Evolutionary conservation across 2,888 invertebrate genomes (phyloP), one percentile per base, ranked within the genome.

Genomic region (Branchipolynoe longqiensis): DNA sequence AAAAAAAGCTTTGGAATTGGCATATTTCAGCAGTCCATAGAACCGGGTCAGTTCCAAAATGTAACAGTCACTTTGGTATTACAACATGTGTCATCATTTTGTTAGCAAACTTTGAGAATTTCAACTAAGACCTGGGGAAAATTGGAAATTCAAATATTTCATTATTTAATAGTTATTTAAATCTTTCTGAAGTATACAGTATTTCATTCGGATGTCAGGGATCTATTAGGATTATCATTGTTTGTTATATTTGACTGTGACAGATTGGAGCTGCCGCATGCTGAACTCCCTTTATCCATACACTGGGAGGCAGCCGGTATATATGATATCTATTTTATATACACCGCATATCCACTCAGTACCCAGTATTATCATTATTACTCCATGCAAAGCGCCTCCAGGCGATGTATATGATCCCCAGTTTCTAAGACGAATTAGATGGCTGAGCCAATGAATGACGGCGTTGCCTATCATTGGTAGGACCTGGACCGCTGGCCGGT

Each of bases 261-360:
- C 78, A 78, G 31, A n/a, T 25, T 48, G 48, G 54, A 41, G 48
- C 78, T 28, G 28, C 18, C 3, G n/a, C 3, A 14, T 41, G 78
- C 78, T 78, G 54, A 25, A n/a, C n/a, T n/a, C 48, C 78, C 48
- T 54, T 31, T 28, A 31, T 25, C 25, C 8, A 14, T 31, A 48
- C 48, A 48, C 48, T 18, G 31, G 48, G 54, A 78, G 78, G 78
- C 78, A 78, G 78, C 78, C 48, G 78, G 78, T 78, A 78, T 78
- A 78, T 78, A 78, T 48, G 18, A 41, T 41, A 41, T 33, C n/a
- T 78, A 54, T 48, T 48, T 74, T 74, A 74, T 41, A 41, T 41
- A 78, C 48, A 48, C 78, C 41, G 78, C 78, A 78, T 78, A 78
- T 78, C 78, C 78, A 78, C 78, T 78, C 78, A 78, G 78, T 78